These are phyloP conservation scores for Petroica traversi DNA, from an alignment of 2,113 vertebrate genomes.

Conservation along the genomic window DNA sequence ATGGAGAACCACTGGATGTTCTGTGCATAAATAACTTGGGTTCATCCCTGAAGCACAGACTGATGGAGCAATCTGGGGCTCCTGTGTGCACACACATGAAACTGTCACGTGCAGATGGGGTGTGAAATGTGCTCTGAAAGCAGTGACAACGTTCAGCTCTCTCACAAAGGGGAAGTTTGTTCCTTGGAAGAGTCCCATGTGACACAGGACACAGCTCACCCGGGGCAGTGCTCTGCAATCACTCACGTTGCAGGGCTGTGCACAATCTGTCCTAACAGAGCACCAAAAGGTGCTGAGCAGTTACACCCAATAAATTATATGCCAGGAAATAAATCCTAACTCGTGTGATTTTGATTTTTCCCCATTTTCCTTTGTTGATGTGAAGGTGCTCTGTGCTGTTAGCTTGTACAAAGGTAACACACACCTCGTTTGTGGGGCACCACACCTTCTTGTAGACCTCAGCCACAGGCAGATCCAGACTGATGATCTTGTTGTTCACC, in stretches of 20 bases:
- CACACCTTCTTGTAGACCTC: conserved; percentile 99
- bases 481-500: conserved; percentile 99
- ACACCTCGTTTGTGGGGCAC: conserved; percentile 98
- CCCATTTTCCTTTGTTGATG: neutral
- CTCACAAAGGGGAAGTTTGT: neutral
- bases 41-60: neutral
- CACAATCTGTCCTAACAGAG: neutral
- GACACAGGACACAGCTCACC: neutral
- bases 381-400: neutral
- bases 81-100: neutral
- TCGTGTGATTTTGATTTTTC: neutral
- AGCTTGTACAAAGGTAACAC: neutral
- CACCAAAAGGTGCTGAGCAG: neutral
- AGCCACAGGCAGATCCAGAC: conserved; percentile 92
- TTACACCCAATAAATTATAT: neutral
- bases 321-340: neutral
- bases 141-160: neutral
- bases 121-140: neutral
- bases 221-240: neutral
- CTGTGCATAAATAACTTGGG: neutral
- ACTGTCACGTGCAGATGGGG: neutral
- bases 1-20: neutral
- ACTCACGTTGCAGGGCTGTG: neutral
- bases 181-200: neutral
- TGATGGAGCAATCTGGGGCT: neutral